Conservation (phyloP, 2,797 vertebrate species). For the Arctocebus calabarensis region DNA sequence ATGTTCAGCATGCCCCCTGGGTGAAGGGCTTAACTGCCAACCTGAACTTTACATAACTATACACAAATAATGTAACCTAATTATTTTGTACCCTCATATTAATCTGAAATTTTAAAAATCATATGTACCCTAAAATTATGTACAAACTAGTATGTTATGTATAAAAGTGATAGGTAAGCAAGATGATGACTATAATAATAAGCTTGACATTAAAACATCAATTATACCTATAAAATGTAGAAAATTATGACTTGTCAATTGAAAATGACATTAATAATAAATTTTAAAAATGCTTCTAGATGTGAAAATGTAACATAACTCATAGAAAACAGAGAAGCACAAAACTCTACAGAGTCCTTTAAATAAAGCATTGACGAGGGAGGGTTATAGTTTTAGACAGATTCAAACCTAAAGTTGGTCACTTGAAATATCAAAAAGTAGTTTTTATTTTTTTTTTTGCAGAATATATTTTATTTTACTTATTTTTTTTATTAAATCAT, state of each 20-base stretch:
- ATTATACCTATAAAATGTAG: background rate
- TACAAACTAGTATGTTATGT: background rate
- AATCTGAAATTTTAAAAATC: background rate
- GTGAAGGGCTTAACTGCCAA: no score
- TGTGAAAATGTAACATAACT: background rate
- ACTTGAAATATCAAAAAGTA: background rate
- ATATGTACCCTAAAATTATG: background rate
- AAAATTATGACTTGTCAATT: background rate
- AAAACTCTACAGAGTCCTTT: background rate
- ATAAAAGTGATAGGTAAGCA: background rate
- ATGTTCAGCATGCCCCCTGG: no score
- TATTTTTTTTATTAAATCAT: no score
- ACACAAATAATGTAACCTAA: no score
- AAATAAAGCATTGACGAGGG: background rate
- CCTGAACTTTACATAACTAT: no score
- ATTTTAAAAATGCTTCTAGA: background rate
- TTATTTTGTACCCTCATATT: no score
- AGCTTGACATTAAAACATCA: background rate
- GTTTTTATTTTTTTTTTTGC: background rate
- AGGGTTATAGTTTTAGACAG: background rate
- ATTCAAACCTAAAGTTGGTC: background rate
- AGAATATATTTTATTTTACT: no score
- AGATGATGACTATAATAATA: background rate
- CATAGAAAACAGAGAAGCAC: background rate
- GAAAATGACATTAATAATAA: background rate